Percentiles rank a stretch among this genome's conserved stretches.
These are phyloP conservation scores for Sinodicranocentrus sp. DNA, from an alignment of 2,888 invertebrate species.

Conservation along the genomic window DNA sequence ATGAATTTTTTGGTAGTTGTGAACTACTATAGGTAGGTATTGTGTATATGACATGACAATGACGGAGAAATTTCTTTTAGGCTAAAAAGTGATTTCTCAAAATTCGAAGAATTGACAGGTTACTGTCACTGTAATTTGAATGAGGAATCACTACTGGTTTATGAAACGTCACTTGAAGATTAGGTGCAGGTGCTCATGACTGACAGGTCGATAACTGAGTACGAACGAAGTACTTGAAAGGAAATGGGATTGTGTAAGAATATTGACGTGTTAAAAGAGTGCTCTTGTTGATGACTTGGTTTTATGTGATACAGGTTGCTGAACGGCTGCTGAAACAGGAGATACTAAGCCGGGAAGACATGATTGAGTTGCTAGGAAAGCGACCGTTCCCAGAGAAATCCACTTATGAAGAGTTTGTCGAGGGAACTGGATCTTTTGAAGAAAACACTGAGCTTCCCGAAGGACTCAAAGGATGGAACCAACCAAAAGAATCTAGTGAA, in stretches of 20 bases:
- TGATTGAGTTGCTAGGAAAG: slow-evolving; percentile 96
- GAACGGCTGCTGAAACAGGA: slow-evolving; percentile 93
- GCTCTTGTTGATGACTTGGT: slow-evolving; percentile 29
- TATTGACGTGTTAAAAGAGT: slow-evolving; percentile 15
- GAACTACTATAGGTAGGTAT: no score
- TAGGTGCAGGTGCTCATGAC: slow-evolving; percentile 37
- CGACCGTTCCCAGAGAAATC: slow-evolving; percentile 99
- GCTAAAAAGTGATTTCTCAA: neutral
- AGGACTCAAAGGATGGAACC: slow-evolving; percentile 96
- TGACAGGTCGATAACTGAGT: slow-evolving; percentile 34
- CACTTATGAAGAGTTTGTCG: slow-evolving; percentile 99
- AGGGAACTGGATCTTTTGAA: slow-evolving; percentile 98
- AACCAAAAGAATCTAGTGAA: slow-evolving; percentile 68
- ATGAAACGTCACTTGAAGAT: slow-evolving; percentile 12
- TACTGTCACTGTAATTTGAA: slow-evolving; percentile 35
- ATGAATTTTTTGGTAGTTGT: no score
- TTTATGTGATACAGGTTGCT: slow-evolving; percentile 79
- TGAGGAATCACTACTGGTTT: neutral
- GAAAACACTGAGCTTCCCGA: slow-evolving; percentile 97
- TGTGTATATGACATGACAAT: no score
- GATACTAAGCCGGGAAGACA: slow-evolving; percentile 96
- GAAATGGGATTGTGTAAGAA: slow-evolving; percentile 24
- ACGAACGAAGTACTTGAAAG: slow-evolving; percentile 15
- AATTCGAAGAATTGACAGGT: slow-evolving; percentile 31
- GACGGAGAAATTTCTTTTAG: neutral